Percentiles rank a stretch among this genome's conserved stretches.
Evolutionary conservation across 1,140 invertebrate species (phyloP).

Genomic region (Drosophila persimilis): DNA sequence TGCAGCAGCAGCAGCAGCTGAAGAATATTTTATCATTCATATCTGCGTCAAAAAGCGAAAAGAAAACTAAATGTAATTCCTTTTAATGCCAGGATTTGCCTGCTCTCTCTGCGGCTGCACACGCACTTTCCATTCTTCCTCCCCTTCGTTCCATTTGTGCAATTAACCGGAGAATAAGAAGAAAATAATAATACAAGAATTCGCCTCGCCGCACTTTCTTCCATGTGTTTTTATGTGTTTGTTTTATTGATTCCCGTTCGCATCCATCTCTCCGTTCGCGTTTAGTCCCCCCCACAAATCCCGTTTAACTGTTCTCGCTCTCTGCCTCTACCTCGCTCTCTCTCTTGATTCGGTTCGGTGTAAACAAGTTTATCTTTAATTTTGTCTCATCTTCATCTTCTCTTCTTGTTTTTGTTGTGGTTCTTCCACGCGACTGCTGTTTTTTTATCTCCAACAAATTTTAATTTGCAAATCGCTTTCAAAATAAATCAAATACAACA

Average conservation of each 20-base stretch:
- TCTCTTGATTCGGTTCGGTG: constrained; percentile 31
- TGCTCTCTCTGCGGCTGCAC: constrained; percentile 22
- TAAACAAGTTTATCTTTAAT: constrained; percentile 57
- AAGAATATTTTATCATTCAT: constrained; percentile 51
- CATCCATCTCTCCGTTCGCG: neutral
- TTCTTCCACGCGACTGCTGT: constrained; percentile 21
- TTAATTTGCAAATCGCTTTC: constrained; percentile 15
- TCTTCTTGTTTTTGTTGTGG: constrained; percentile 21
- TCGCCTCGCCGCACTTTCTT: constrained; percentile 46
- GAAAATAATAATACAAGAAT: constrained; percentile 31
- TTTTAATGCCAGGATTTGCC: constrained; percentile 22
- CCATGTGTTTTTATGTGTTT: constrained; percentile 63
- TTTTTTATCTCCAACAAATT: constrained; percentile 14
- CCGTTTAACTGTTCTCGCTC: no score
- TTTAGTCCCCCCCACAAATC: neutral
- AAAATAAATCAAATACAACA: constrained; percentile 28
- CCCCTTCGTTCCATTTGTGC: constrained; percentile 60
- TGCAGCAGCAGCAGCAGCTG: constrained; percentile 14
- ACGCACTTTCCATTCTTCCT: constrained; percentile 33
- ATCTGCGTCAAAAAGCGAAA: constrained; percentile 50
- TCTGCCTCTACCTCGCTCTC: neutral
- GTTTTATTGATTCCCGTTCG: constrained; percentile 72
- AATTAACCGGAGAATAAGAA: constrained; percentile 55
- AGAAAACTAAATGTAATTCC: constrained; percentile 50
- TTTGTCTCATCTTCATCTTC: constrained; percentile 19